Evolutionary conservation across 2,797 vertebrate species (phyloP).

Genomic region (Semaprochilodus insignis): DNA sequence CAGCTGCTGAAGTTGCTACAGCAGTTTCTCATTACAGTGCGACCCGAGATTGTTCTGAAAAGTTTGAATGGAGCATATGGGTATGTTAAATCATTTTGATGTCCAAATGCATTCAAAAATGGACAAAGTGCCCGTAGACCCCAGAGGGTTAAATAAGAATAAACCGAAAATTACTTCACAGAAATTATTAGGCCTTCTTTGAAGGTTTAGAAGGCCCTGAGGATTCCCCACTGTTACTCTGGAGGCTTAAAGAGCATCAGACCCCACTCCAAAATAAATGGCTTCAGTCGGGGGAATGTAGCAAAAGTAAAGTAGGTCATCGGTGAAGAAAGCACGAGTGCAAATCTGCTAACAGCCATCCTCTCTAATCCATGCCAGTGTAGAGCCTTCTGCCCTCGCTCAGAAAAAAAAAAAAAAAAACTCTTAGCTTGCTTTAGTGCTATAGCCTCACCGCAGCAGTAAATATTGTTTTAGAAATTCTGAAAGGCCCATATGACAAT

Average conservation of each 20-base stretch:
- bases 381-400: slow-evolving; percentile 37
- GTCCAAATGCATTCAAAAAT: no score
- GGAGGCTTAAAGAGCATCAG: slow-evolving; percentile 7
- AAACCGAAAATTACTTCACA: no score
- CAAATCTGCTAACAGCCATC: slow-evolving; percentile 35
- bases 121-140: no score
- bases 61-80: no score
- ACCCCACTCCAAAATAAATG: neutral
- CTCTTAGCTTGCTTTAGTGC: slow-evolving; percentile 35
- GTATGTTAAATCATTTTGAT: no score
- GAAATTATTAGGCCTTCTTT: no score
- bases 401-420: slow-evolving; percentile 39
- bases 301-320: slow-evolving; percentile 54
- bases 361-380: slow-evolving; percentile 46
- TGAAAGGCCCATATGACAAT: neutral
- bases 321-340: slow-evolving; percentile 29
- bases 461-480: slow-evolving; percentile 12
- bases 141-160: no score
- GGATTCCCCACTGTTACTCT: no score
- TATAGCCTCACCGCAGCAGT: slow-evolving; percentile 22
- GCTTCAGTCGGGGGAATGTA: slow-evolving; percentile 2
- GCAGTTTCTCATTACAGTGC: no score
- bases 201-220: no score
- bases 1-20: no score
- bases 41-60: no score